Evolutionary conservation across 2,113 vertebrate species (phyloP), one percentile per base, ranked within the genome.

Genomic region (Copsychus sechellarum): DNA sequence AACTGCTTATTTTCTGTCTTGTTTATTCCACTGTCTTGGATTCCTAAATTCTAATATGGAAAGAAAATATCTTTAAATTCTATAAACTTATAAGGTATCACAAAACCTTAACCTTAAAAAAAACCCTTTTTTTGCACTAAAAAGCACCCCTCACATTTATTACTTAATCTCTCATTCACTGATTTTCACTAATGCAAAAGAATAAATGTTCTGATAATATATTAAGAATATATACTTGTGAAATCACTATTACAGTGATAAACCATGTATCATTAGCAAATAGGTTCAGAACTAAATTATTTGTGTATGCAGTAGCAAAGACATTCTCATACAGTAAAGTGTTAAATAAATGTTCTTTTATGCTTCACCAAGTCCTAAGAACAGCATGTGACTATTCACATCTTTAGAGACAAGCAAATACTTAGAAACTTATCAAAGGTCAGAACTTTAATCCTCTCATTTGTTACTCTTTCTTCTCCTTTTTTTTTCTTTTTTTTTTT

Each of bases 381-480:
- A 47, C 2, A 42, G 2, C 8, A 42, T n/a, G 8, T 48, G 57
- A 42, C 4, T 71, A 3, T 54, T 72, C 38, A 40, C 5, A 12
- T 58, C 18, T 76, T 74, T 22, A 47, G 38, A 91, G 40, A 29
- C 23, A 33, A 61, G 19, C 3, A 90, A 56, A 56, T 48, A 26
- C 11, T 50, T 67, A n/a, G 15, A 34, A 78, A 38, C 12, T 40
- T 40, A 47, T 4, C 80, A n/a, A 88, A 67, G 12, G 18, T 65
- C 22, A 84, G 88, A 90, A 53, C 3, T 60, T 56, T 0, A 21
- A 26, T 80, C 6, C 3, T 38, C 9, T 36, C 40, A 1, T 53
- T 72, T 6, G 15, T 23, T 21, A 4, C 1, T 31, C 29, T 12
- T 36, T 22, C 1, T 14, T 38, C 3, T 7, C 6, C 5, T 13